phyloP scores from a whole-genome alignment of 1,140 invertebrate genomes.

The Scaptomyza graminum region DNA sequence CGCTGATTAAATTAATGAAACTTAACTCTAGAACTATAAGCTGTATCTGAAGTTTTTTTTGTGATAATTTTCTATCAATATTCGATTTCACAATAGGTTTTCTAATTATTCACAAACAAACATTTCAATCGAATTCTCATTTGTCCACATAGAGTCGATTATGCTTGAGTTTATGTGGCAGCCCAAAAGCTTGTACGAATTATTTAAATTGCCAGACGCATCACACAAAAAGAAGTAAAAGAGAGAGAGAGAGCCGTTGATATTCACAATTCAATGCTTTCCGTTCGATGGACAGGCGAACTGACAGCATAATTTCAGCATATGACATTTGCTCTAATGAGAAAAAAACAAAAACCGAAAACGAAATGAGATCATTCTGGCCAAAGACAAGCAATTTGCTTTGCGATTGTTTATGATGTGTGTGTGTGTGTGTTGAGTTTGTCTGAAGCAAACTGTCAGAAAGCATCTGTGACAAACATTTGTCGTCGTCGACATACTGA shows the following conservation, averaged over 20 bases:
- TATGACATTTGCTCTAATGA: slow-evolving; percentile 74
- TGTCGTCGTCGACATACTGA: slow-evolving; percentile 54
- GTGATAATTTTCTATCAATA: not conserved
- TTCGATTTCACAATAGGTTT: not conserved
- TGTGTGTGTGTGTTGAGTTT: slow-evolving; percentile 17
- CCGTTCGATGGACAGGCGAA: slow-evolving; percentile 51
- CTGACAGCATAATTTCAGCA: slow-evolving; percentile 77
- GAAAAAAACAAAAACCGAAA: slow-evolving; percentile 41
- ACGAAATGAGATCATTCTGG: slow-evolving; percentile 14
- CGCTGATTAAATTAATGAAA: not conserved
- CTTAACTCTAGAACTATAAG: too few species aligned
- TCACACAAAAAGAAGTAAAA: not conserved
- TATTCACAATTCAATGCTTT: slow-evolving; percentile 52
- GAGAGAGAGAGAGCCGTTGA: slow-evolving; percentile 5
- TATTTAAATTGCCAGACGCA: slow-evolving; percentile 57
- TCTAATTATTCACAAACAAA: not conserved
- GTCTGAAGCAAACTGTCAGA: slow-evolving; percentile 56
- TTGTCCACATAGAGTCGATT: not conserved
- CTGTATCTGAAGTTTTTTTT: not conserved
- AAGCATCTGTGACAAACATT: slow-evolving; percentile 59
- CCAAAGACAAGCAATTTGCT: slow-evolving; percentile 50
- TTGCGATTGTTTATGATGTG: slow-evolving; percentile 58
- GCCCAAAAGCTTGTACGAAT: slow-evolving; percentile 7
- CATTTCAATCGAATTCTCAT: not conserved
- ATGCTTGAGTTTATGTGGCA: not conserved